Base-by-base conservation (phyloP, 2,113 vertebrate species). In the Apistogramma diplotaenia region DNA sequence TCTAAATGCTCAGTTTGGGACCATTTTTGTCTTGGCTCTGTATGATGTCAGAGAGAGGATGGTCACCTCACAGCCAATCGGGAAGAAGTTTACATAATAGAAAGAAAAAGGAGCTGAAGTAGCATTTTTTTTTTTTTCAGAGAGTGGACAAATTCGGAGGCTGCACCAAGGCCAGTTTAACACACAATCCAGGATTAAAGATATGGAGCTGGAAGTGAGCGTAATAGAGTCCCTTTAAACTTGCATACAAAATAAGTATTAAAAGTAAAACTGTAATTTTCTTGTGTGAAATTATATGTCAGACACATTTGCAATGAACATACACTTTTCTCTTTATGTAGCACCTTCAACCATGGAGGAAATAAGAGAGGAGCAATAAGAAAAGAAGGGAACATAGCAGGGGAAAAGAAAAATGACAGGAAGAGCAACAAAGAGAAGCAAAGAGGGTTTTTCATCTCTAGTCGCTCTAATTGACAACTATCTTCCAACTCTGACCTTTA, bases 401-500 rank as follows among this genome's bases (percentile, higher is more conserved):
- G 27, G 27, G n/a, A 60, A 6, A 75, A 18, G 2, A 27, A 0
- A 3, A 4, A 15, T 31, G 11, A 11, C n/a, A 8, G 25, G 25
- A 21, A 7, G 11, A 29, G 16, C n/a, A 23, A 31, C 27, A 23
- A 21, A 54, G 6, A 35, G 27, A 54, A 70, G n/a, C n/a, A n/a
- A n/a, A n/a, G n/a, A n/a, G n/a, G n/a, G n/a, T 82, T 85, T 84
- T 71, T 19, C 21, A 9, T 84, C 27, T 81, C 55, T 12, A 46
- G 75, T 29, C 55, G n/a, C 56, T 58, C 58, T 75, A 58, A 85
- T 56, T 56, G 70, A 86, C n/a, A 16, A 37, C 12, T 11, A 54
- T 12, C 11, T 25, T 51, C 71, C 55, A 81, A 62, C 76, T 43
- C 70, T 87, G 82, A 89, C 84, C 87, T 89, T 60, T 82, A 33